Conservation (phyloP, 2,888 invertebrate species). For the Gymnocheta viridis region DNA sequence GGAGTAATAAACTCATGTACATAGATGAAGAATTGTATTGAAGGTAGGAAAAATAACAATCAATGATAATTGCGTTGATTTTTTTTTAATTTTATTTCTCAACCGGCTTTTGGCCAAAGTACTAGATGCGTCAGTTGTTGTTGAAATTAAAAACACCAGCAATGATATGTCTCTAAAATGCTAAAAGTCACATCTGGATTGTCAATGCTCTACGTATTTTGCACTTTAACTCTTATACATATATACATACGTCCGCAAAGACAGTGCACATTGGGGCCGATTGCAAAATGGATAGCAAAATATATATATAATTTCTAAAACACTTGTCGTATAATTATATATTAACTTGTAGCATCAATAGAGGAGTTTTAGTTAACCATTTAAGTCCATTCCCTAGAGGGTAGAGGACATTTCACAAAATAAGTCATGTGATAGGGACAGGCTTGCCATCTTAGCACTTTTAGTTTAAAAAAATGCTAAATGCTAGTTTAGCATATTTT, state of each 20-base stretch:
- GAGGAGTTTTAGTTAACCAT: too few relatives aligned
- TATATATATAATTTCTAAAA: too few relatives aligned
- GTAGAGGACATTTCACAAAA: too few relatives aligned
- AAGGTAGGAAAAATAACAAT: background rate
- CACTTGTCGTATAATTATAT: too few relatives aligned
- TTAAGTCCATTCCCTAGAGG: too few relatives aligned
- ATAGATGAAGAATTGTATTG: background rate
- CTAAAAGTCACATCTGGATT: conserved; percentile 57
- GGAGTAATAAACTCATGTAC: background rate
- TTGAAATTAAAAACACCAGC: conserved; percentile 26
- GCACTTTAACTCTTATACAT: conserved; percentile 3
- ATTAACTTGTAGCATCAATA: too few relatives aligned
- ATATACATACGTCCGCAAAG: background rate
- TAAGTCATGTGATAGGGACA: too few relatives aligned
- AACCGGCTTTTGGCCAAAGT: conserved; percentile 14
- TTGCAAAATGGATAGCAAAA: background rate
- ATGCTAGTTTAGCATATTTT: too few relatives aligned
- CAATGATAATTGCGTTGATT: conserved; percentile 24
- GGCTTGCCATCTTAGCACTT: too few relatives aligned
- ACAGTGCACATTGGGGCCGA: background rate
- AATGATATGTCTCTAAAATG: conserved; percentile 49
- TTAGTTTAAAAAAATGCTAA: too few relatives aligned
- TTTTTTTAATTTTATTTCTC: background rate
- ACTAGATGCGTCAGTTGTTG: background rate
- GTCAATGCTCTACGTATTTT: conserved; percentile 18